Base-by-base conservation (phyloP, 2,113 vertebrate species). In the Pygathrix nemaeus region DNA sequence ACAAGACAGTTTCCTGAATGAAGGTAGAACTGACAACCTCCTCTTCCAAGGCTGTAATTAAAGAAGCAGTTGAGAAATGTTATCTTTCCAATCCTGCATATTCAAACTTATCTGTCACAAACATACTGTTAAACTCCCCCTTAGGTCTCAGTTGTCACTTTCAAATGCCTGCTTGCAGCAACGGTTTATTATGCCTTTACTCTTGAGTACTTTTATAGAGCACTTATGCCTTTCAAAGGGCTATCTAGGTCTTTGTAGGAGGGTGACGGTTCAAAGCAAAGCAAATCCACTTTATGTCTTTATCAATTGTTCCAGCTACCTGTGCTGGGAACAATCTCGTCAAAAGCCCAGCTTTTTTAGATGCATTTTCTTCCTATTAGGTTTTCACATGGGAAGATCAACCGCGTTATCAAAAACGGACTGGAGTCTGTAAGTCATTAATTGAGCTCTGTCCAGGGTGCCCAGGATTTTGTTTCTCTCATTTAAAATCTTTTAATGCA, bases 41-140 rank as follows among this genome's bases (percentile, higher is more conserved):
- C 59, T 91, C 79, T 83, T 88, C 57, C 85, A 84, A 96, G 72
- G 40, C 40, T 85, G 0, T 92, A 96, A 95, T 98, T 98, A 97
- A 94, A 91, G 90, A 90, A 91, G 79, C 81, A 21, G 59, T 10
- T 86, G 90, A 91, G 96, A 98, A 96, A 68, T 48, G 38, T 57
- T n/a, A 70, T 3, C 57, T 13, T 25, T 43, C 85, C 9, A 30
- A 93, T 96, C 89, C 35, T 93, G 21, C 93, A 55, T 4, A 84
- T 94, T 94, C 32, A 93, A 59, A 61, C 92, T 20, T 93, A 84
- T 45, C 96, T 93, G 82, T 97, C 85, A 73, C 73, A 59, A 90
- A 25, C 91, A 78, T 23, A 82, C 16, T 89, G 88, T 92, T 94
- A 50, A 75, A 91, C n/a, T 85, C 92, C 87, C 80, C 38, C 93